phyloP scores from a whole-genome alignment of 2,888 invertebrate genomes.

The Oxytorus armatus region DNA sequence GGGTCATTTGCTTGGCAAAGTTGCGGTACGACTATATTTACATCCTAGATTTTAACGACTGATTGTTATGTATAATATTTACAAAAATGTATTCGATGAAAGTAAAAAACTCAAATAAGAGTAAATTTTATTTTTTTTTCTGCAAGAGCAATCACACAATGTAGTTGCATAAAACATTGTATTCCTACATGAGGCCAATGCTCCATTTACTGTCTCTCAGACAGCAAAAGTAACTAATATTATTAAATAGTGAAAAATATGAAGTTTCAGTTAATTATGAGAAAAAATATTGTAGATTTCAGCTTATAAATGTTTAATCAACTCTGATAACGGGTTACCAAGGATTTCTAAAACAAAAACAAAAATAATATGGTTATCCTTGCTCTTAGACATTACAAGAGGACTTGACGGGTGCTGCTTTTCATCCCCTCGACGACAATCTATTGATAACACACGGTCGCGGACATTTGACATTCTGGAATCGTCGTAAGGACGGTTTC shows the following conservation, averaged over 20 bases:
- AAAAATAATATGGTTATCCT: slow-evolving; percentile 16
- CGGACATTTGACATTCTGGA: slow-evolving; percentile 97
- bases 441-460: slow-evolving; percentile 96
- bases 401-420: slow-evolving; percentile 94
- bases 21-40: slow-evolving; percentile 89
- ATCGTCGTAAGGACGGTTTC: slow-evolving; percentile 94
- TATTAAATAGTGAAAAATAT: too few species aligned
- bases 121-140: background rate
- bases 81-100: background rate
- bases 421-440: slow-evolving; percentile 96
- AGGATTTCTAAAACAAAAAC: too few species aligned
- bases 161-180: background rate
- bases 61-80: background rate
- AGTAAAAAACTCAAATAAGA: background rate
- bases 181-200: too few species aligned
- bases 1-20: slow-evolving; percentile 96
- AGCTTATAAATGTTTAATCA: too few species aligned
- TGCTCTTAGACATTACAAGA: slow-evolving; percentile 92
- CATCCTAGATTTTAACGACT: background rate
- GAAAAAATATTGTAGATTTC: too few species aligned
- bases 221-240: too few species aligned
- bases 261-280: too few species aligned
- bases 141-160: background rate
- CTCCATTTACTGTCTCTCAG: too few species aligned
- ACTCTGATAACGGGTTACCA: too few species aligned